phyloP scores from a whole-genome alignment of 2,113 vertebrate species.

The Scatophagus argus region DNA sequence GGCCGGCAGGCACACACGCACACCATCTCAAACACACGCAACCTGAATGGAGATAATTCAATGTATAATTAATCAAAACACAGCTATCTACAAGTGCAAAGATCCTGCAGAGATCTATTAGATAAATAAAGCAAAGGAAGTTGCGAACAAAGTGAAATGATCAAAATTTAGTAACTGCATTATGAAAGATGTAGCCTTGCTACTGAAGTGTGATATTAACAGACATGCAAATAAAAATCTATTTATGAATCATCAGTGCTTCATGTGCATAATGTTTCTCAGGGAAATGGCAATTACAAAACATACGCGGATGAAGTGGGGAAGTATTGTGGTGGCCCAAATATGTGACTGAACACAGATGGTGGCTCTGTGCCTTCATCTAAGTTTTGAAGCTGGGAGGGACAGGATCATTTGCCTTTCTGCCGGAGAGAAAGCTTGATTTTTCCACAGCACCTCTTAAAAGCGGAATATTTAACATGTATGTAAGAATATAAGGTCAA shows the following conservation, averaged over 20 bases:
- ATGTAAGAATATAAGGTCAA: too few species aligned
- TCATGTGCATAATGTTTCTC: not conserved
- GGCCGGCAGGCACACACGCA: conserved; percentile 67
- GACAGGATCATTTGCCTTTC: conserved; percentile 11
- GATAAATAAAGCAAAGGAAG: not conserved
- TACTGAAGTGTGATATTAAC: conserved; percentile 13
- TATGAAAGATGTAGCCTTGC: not conserved
- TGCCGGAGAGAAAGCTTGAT: not conserved
- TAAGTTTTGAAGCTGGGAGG: not conserved
- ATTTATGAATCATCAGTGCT: not conserved
- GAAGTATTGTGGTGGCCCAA: not conserved
- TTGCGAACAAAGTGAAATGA: not conserved
- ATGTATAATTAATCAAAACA: conserved; percentile 52
- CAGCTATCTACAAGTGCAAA: conserved; percentile 9
- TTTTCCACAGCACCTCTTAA: conserved; percentile 32
- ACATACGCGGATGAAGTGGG: conserved; percentile 5
- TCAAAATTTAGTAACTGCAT: not conserved
- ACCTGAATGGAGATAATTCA: conserved; percentile 53
- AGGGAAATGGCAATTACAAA: conserved; percentile 19
- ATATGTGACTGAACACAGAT: conserved; percentile 42
- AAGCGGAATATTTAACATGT: too few species aligned
- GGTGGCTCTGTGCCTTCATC: conserved; percentile 7
- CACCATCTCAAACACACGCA: conserved; percentile 55
- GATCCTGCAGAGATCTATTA: conserved; percentile 20
- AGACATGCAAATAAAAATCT: not conserved